These are phyloP conservation scores for Panulirus ornatus DNA, from an alignment of 1,140 invertebrate species.

Conservation along the genomic window DNA sequence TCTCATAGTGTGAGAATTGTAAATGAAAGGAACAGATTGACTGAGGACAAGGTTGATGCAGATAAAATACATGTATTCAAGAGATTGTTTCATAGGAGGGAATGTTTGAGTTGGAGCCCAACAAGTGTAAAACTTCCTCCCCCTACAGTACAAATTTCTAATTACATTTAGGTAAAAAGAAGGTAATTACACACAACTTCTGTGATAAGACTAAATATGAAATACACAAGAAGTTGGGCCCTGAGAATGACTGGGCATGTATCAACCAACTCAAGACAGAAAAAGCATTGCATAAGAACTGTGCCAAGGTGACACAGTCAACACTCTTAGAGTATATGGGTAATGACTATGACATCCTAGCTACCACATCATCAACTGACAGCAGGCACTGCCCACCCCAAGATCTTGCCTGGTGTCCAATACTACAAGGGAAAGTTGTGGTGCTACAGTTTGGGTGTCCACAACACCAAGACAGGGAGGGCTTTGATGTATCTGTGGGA, in stretches of 20 bases:
- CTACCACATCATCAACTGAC: background rate
- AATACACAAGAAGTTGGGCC: background rate
- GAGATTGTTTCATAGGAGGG: no score
- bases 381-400: conserved; percentile 15
- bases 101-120: no score
- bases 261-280: background rate
- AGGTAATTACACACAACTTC: conserved; percentile 1
- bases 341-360: background rate
- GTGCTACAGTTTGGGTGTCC: conserved; percentile 3
- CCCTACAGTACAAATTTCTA: no score
- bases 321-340: background rate
- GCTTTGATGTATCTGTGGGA: conserved; percentile 23
- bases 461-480: background rate
- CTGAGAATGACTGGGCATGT: background rate
- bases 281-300: conserved; percentile 1
- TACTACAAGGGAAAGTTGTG: conserved; percentile 15
- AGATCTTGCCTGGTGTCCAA: conserved; percentile 14
- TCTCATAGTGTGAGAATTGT: no score
- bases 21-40: no score
- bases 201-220: conserved; percentile 2
- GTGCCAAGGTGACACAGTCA: background rate
- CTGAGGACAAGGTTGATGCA: no score
- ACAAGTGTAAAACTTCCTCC: no score
- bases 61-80: no score
- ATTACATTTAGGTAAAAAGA: no score